A percentile compares a stretch with the other conserved stretches of the same genome.
phyloP scores from a whole-genome alignment of 2,888 invertebrate species.

The Macrosiphum euphorbiae region DNA sequence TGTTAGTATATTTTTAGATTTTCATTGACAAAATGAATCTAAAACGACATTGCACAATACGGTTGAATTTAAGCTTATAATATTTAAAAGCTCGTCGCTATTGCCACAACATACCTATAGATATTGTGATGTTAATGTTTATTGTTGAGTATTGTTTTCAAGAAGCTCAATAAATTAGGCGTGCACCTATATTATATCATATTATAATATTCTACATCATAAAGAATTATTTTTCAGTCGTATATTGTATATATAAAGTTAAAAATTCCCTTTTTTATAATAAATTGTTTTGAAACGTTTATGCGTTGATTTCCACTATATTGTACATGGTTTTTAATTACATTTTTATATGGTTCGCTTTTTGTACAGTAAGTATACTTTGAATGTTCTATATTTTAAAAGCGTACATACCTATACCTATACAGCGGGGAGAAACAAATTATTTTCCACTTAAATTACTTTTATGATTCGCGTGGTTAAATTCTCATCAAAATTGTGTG shows the following conservation, averaged over 20 bases:
- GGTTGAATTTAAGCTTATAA: neutral
- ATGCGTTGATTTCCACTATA: neutral
- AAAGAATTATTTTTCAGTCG: neutral
- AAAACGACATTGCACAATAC: neutral
- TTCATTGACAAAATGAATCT: neutral
- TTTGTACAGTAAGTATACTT: neutral
- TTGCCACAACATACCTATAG: neutral
- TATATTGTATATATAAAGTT: neutral
- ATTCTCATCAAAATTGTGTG: neutral
- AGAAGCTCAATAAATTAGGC: neutral
- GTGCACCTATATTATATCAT: neutral
- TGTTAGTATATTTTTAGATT: neutral
- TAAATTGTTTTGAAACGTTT: neutral
- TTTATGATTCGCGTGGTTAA: neutral
- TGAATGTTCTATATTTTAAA: neutral
- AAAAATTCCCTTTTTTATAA: neutral
- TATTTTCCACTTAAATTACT: neutral
- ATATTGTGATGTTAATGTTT: neutral
- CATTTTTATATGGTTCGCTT: neutral
- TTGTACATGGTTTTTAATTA: neutral
- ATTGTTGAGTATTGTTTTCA: neutral
- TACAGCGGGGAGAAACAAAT: neutral
- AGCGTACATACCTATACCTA: neutral
- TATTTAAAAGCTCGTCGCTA: neutral
- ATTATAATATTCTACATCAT: neutral